Percentiles rank a stretch among this genome's conserved stretches.
These are phyloP conservation scores for Drosophila nigromelanica DNA, from an alignment of 1,140 invertebrate genomes.

Conservation along the genomic window DNA sequence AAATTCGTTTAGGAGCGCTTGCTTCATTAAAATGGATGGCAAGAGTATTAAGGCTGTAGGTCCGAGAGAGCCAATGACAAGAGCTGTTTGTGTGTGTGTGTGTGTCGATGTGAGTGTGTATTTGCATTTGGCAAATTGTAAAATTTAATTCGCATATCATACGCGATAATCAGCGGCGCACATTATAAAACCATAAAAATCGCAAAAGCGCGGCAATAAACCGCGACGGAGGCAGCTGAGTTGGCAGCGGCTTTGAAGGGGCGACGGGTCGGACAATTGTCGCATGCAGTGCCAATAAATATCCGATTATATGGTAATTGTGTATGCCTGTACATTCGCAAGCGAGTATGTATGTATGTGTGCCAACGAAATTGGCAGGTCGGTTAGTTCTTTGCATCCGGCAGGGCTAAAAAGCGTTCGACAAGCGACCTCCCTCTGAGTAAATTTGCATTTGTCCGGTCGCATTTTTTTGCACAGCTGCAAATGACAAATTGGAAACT, in stretches of 20 bases:
- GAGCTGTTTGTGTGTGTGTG: constrained; percentile 3
- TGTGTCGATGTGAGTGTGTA: constrained; percentile 22
- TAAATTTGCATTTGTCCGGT: constrained; percentile 60
- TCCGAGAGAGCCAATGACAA: constrained; percentile 15
- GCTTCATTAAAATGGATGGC: constrained; percentile 65
- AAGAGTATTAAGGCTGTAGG: constrained; percentile 33
- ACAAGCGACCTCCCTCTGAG: constrained; percentile 30
- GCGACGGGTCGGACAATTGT: constrained; percentile 59
- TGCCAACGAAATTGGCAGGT: background rate
- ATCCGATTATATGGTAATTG: constrained; percentile 81
- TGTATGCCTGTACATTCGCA: constrained; percentile 22
- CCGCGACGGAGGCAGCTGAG: constrained; percentile 27
- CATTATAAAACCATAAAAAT: constrained; percentile 82
- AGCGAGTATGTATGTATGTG: background rate
- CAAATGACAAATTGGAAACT: constrained; percentile 50
- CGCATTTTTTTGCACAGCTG: constrained; percentile 56
- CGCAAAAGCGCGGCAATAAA: constrained; percentile 75
- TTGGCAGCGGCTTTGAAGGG: background rate
- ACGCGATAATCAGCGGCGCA: constrained; percentile 78
- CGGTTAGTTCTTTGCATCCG: constrained; percentile 35
- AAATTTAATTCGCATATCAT: constrained; percentile 82
- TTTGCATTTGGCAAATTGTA: constrained; percentile 81
- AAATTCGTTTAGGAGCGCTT: constrained; percentile 56
- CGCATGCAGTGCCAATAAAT: constrained; percentile 76
- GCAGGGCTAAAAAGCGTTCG: background rate